Base-by-base conservation (phyloP, 2,888 invertebrate genomes). In the Pterostichus madidus region DNA sequence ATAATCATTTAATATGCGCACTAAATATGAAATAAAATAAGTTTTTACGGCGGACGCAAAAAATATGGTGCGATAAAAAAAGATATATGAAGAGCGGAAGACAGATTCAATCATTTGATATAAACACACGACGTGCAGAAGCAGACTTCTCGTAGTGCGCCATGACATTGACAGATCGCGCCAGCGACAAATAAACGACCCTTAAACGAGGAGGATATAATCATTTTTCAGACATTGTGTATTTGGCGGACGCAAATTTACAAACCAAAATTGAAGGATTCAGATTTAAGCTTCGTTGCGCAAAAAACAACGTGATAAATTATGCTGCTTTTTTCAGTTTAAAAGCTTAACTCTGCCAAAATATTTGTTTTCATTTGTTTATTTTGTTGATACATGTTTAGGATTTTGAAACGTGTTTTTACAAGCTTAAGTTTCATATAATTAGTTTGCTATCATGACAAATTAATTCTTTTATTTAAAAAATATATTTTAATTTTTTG, bases 251-350 rank as follows among this genome's bases (percentile, higher is more conserved):
- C 59, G 59, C 64, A 64, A 31, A 64, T 64, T 64, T 64, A 64
- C 64, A 64, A 64, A 32, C 64, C 64, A 64, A 64, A 64, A 64
- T 64, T 64, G 64, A 64, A 64, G 35, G 32, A 64, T 64, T 64
- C 64, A 64, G 35, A 64, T 64, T 64, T 64, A 32, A 64, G 59
- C 59, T 17, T 10, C 59, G 64, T 64, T 64, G 64, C 32, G 64
- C 32, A 39, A 59, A 64, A 64, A 64, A 64, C 64, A 64, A 32
- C 64, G 35, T 64, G 64, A 64, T 64, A 64, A 64, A 64, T 64
- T 64, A 64, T 59, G 10, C n/a, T 1, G 10, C 7, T 13, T 32
- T 64, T 35, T 64, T 64, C 5, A 11, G 35, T n/a, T 64, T 35
- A 11, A 35, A 64, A 64, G 31, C 15, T 35, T 10, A 3, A 10